Evolutionary conservation across 2,888 invertebrate species (phyloP).

Genomic region (Tinea pellionella): DNA sequence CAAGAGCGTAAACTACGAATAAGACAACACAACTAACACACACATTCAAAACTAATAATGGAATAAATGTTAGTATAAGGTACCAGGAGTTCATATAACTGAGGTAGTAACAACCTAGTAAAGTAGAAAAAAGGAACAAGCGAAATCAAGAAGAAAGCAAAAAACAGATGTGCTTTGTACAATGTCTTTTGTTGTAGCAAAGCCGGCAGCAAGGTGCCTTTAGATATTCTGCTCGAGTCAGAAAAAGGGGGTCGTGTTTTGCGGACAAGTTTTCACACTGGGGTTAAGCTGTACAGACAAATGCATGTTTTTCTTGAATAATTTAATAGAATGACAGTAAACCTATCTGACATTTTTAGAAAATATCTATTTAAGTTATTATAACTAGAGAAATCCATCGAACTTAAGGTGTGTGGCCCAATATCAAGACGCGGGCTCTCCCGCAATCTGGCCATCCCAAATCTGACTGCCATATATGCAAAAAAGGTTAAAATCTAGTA

Average conservation of each 20-base stretch:
- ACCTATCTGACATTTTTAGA: too few species aligned
- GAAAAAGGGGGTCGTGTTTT: conserved; percentile 13
- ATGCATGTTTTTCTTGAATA: background rate
- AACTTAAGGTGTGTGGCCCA: too few species aligned
- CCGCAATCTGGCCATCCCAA: too few species aligned
- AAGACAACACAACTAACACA: too few species aligned
- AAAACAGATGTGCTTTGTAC: conserved; percentile 33
- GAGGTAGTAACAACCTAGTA: background rate
- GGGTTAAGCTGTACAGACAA: background rate
- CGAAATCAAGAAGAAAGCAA: conserved; percentile 40
- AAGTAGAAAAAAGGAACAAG: conserved; percentile 16
- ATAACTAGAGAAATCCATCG: too few species aligned
- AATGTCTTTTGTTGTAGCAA: conserved; percentile 25
- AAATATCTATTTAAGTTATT: too few species aligned
- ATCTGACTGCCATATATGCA: too few species aligned
- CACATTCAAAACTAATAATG: background rate
- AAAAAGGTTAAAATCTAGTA: too few species aligned
- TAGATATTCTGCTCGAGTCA: conserved; percentile 11
- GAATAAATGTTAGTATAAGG: background rate
- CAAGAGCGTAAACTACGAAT: too few species aligned
- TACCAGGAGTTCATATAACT: background rate
- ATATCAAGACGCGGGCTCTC: too few species aligned
- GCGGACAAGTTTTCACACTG: background rate
- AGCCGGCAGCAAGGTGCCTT: conserved; percentile 15
- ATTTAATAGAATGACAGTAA: too few species aligned